Percentiles rank a stretch among this genome's conserved stretches.
phyloP scores from a whole-genome alignment of 2,888 invertebrate genomes.

The Encarsia formosa region DNA sequence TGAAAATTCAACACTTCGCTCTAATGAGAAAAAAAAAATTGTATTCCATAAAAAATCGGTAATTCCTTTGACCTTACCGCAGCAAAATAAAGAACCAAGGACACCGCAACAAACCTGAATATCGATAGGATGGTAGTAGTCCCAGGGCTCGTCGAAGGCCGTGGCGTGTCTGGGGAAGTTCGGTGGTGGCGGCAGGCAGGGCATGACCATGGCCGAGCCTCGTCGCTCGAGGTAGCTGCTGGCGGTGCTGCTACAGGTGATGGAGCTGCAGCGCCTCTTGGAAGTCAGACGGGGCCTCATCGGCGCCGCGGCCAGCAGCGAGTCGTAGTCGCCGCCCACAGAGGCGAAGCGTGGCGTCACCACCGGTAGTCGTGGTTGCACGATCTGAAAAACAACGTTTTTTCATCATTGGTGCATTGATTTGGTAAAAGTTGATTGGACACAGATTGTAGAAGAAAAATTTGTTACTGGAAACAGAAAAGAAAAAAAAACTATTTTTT shows the following conservation, averaged over 20 bases:
- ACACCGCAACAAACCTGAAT: slow-evolving; percentile 59
- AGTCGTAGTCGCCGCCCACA: slow-evolving; percentile 65
- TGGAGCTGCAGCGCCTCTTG: slow-evolving; percentile 68
- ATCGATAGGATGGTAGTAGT: slow-evolving; percentile 58
- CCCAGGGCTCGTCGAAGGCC: slow-evolving; percentile 54
- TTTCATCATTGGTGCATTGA: too few species aligned
- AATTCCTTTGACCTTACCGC: too few species aligned
- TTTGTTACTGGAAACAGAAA: too few species aligned
- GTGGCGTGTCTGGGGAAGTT: slow-evolving; percentile 45
- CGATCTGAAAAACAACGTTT: neutral
- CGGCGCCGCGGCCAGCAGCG: slow-evolving; percentile 66
- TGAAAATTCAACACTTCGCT: too few species aligned
- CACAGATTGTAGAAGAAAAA: too few species aligned
- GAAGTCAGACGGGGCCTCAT: slow-evolving; percentile 42
- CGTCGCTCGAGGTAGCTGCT: slow-evolving; percentile 79
- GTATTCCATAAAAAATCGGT: too few species aligned
- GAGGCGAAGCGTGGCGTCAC: slow-evolving; percentile 56
- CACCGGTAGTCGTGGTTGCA: slow-evolving; percentile 16
- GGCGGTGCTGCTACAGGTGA: slow-evolving; percentile 80
- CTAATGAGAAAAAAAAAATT: too few species aligned
- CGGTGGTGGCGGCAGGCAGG: slow-evolving; percentile 61
- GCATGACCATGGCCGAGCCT: slow-evolving; percentile 74
- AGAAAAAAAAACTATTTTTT: too few species aligned
- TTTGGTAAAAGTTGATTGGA: too few species aligned
- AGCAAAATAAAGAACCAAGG: too few species aligned